A percentile compares a stretch with the other conserved stretches of the same genome.
phyloP scores from a whole-genome alignment of 2,113 vertebrate genomes.

The Callopanchax toddi region DNA sequence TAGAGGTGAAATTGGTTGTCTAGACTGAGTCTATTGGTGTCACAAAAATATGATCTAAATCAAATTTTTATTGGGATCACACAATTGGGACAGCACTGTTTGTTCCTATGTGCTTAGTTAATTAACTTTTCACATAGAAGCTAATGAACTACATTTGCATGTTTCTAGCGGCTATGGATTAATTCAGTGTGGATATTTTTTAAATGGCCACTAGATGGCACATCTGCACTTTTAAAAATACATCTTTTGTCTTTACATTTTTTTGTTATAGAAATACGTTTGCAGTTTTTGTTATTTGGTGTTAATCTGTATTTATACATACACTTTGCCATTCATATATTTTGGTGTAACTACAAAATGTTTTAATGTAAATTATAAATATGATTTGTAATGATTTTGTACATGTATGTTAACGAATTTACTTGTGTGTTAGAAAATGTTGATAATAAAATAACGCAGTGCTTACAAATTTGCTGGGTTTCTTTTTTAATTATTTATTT shows the following conservation, averaged over 20 bases:
- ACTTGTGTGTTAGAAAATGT: background rate
- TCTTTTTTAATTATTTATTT: too few relatives aligned
- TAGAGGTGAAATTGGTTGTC: too few relatives aligned
- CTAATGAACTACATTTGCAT: background rate
- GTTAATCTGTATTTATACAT: background rate
- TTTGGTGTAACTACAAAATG: background rate
- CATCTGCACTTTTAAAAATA: background rate
- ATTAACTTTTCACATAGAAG: too few relatives aligned
- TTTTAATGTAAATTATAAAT: constrained; percentile 4
- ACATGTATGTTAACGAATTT: background rate
- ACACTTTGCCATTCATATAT: background rate
- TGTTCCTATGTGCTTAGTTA: background rate
- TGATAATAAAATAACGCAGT: background rate
- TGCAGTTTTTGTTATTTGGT: background rate
- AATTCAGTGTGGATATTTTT: background rate
- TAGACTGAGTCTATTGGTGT: too few relatives aligned
- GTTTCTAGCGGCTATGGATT: background rate
- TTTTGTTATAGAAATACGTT: too few relatives aligned
- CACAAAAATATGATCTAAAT: too few relatives aligned
- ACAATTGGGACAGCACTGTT: too few relatives aligned
- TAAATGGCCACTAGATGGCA: constrained; percentile 66
- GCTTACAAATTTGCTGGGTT: too few relatives aligned
- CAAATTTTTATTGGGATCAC: too few relatives aligned
- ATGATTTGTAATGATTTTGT: background rate
- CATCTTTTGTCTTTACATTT: background rate